Base-by-base conservation (phyloP, 2,797 vertebrate species). In the Macroramphosus scolopax region DNA sequence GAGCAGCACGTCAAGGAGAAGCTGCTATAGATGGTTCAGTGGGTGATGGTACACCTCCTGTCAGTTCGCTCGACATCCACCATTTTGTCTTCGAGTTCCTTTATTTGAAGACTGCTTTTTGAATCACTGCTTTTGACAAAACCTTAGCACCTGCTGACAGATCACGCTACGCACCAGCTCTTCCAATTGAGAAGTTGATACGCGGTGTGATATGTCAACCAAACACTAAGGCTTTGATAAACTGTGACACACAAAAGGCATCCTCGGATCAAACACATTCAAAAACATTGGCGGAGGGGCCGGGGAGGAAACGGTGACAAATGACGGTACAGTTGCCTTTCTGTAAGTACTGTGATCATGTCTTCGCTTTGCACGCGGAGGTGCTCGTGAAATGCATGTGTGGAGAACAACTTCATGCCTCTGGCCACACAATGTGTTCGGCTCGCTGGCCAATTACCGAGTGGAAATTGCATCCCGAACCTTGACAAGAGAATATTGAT, bases 81-180 rank as follows among this genome's bases (percentile, higher is more conserved):
- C 69, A 77, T 81, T 83, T 83, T 79, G 76, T 80, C 63, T 66
- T 22, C 20, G 63, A 65, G 45, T 63, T 80, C 67, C 63, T 72
- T 51, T 75, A 70, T 85, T 81, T 76, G 72, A 81, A 82, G 65
- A 58, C 69, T 63, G 53, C 69, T 72, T 80, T 77, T 78, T 75
- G 67, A 74, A 68, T 67, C 70, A 49, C 59, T 54, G 65, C 63
- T 16, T 84, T 80, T 78, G 77, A 84, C 85, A 83, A 84, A 81
- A 75, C 75, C 75, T 81, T 75, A 69, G 75, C 77, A 79, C 79
- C 76, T 80, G 81, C 79, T 84, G 82, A 84, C 85, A 82, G 79
- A 83, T 82, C 76, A 72, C 53, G 63, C 77, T 58, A 84, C 70
- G 82, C 82, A 75, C 72, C 64, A 34, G 66, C 71, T 81, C 55